phyloP scores from a whole-genome alignment of 2,888 invertebrate genomes.

The Drosophila helvetica region DNA sequence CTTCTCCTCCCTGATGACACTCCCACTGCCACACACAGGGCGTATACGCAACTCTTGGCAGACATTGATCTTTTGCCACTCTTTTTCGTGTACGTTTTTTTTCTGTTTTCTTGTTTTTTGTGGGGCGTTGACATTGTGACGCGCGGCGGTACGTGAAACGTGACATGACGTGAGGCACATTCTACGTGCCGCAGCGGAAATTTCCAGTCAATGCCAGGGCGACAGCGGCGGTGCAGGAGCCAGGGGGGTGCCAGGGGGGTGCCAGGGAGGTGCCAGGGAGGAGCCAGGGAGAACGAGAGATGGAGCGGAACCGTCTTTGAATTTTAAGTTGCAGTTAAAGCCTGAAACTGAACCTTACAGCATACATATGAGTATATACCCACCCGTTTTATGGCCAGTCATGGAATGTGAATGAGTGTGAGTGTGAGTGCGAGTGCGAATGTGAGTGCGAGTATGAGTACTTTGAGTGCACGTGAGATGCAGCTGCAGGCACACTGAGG shows the following conservation, averaged over 20 bases:
- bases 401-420: slow-evolving; percentile 24
- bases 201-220: slow-evolving; percentile 42
- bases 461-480: slow-evolving; percentile 21
- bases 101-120: background rate
- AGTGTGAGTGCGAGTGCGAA: background rate
- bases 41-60: slow-evolving; percentile 59
- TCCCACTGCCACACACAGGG: slow-evolving; percentile 24
- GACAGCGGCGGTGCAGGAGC: background rate
- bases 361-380: background rate
- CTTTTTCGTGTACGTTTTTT: slow-evolving; percentile 4
- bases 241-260: background rate
- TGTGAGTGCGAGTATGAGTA: background rate
- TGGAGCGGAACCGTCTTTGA: slow-evolving; percentile 41
- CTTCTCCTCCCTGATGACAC: background rate
- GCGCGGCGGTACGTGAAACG: slow-evolving; percentile 45
- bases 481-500: slow-evolving; percentile 22
- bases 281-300: background rate
- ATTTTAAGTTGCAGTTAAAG: slow-evolving; percentile 45
- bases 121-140: slow-evolving; percentile 67
- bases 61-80: slow-evolving; percentile 59
- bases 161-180: slow-evolving; percentile 60
- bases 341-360: slow-evolving; percentile 14
- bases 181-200: slow-evolving; percentile 44
- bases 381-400: slow-evolving; percentile 29
- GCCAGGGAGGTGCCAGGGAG: background rate